Base-by-base conservation (phyloP, 2,113 vertebrate genomes). In the Eubucco bourcierii region DNA sequence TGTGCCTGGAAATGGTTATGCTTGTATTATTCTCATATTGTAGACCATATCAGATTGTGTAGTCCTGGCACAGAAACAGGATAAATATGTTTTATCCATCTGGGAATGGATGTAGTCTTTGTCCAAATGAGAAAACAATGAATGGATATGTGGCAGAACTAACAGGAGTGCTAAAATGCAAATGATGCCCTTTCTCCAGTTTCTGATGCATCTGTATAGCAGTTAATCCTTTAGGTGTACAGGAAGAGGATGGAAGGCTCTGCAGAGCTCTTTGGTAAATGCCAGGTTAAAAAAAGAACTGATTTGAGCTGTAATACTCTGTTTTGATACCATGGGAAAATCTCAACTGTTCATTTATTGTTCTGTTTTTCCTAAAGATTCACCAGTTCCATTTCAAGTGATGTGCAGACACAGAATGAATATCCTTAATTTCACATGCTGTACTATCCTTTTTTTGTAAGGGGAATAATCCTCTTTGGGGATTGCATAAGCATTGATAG, bases 341-440 rank as follows among this genome's bases (percentile, higher is more conserved):
- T 58, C 72, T 87, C 31, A 12, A 56, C 55, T 87, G 31, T 84
- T 93, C 75, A 80, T 2, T 1, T 60, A 78, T 92, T 92, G 68
- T 72, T 93, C 79, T 77, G 11, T 85, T 93, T 93, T 96, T 95
- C 85, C 81, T 88, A 34, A 85, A 80, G 89, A 58, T 85, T 82
- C 72, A 15, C 87, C 81, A 89, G 60, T 89, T 84, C 78, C 39
- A 50, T 89, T 95, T 56, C 60, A 80, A 95, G 60, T 64, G 87
- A 83, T 90, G 53, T 78, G 80, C 79, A 77, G 91, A 75, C 91
- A 87, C 44, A 80, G 46, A 92, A 92, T 83, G 44, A 96, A 89
- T 92, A 93, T 83, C 80, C 75, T 96, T 95, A 94, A 95, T 96
- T 96, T 95, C 89, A 90, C 60, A 60, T 92, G 75, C 92, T 76